A percentile compares a stretch with the other conserved stretches of the same genome.
Conservation (phyloP, 30 jellyfish, hydroid and myxozoan genomes). For the Turritopsis dohrnii region DNA sequence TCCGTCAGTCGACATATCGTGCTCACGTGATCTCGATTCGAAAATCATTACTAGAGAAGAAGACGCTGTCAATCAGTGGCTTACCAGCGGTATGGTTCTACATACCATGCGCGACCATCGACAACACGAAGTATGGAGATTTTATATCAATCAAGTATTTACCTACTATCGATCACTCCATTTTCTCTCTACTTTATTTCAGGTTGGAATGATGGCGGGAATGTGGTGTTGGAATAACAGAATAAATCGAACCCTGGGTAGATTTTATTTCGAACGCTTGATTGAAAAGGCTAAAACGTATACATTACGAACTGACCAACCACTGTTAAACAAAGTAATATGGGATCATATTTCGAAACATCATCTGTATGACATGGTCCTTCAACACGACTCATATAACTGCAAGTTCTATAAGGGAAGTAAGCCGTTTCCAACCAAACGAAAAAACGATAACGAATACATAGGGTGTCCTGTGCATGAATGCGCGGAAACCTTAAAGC, state of each 20-base stretch:
- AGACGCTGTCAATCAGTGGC: constrained; percentile 6
- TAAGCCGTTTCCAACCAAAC: not conserved
- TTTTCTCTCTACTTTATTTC: no score
- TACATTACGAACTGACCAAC: not conserved
- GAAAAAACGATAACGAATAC: not conserved
- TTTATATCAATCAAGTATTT: no score
- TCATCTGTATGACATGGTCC: not conserved
- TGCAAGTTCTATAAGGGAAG: constrained; percentile 11
- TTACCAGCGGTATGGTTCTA: not conserved
- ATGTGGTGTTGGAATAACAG: constrained; percentile 15
- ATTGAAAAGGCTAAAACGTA: constrained; percentile 12
- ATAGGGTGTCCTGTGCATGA: constrained; percentile 17
- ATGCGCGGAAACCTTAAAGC: not conserved
- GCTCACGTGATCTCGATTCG: constrained; percentile 22
- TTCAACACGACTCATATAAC: constrained; percentile 15
- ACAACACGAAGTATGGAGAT: not conserved
- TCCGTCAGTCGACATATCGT: constrained; percentile 8
- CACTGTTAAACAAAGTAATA: not conserved
- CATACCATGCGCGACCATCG: constrained; percentile 18
- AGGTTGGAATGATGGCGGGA: constrained; percentile 21
- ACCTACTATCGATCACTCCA: no score
- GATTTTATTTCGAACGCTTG: constrained; percentile 6
- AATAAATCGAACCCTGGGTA: constrained; percentile 18
- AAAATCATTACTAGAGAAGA: not conserved
- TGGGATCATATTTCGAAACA: constrained; percentile 1